Conservation (phyloP, 2,113 vertebrate species). For the Zapus hudsonius region DNA sequence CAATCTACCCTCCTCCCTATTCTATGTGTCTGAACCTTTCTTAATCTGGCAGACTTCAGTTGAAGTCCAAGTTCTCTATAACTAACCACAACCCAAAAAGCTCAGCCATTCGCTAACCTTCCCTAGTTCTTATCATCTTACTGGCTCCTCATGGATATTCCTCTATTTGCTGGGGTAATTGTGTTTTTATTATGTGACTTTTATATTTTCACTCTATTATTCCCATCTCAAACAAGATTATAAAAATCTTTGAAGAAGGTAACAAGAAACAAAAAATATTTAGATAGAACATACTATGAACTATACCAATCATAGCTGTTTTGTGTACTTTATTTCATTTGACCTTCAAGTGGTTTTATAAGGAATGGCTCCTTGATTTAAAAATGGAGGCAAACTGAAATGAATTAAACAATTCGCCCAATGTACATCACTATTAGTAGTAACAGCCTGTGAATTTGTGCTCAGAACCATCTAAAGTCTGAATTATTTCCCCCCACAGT, state of each 20-base stretch:
- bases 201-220: conserved; percentile 40
- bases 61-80: conserved; percentile 46
- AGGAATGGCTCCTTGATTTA: conserved; percentile 19
- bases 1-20: not conserved
- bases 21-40: not conserved
- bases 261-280: conserved; percentile 20
- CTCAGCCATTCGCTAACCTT: not conserved
- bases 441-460: not conserved
- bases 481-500: not conserved
- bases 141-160: not conserved
- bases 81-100: conserved; percentile 5
- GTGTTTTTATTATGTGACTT: conserved; percentile 37
- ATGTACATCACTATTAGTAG: not conserved
- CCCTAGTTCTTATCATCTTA: not conserved
- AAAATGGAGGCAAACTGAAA: conserved; percentile 40
- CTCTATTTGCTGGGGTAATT: conserved; percentile 38
- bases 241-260: conserved; percentile 50
- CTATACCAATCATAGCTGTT: not conserved
- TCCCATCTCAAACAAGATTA: not conserved
- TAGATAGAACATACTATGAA: not conserved
- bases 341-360: conserved; percentile 25
- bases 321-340: conserved; percentile 37
- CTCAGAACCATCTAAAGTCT: not conserved
- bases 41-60: not conserved
- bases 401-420: not conserved